Percentiles rank a stretch among this genome's conserved stretches.
phyloP scores from a whole-genome alignment of 1,140 invertebrate genomes.

The Coelopa frigida region DNA sequence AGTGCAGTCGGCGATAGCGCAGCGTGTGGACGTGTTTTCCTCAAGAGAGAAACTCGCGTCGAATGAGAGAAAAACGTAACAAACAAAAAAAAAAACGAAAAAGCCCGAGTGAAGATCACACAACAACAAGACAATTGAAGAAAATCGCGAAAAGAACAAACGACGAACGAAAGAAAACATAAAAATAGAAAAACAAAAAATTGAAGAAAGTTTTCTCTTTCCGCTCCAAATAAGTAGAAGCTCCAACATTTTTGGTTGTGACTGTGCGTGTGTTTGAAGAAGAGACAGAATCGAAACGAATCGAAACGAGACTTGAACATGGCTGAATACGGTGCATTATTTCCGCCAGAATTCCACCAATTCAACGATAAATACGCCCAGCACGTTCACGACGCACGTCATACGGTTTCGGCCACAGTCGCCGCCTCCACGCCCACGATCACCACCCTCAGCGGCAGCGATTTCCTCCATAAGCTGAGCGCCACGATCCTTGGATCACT shows the following conservation, averaged over 20 bases:
- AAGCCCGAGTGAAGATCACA: background rate
- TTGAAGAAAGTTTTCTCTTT: background rate
- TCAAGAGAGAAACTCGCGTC: constrained; percentile 12
- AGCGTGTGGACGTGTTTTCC: constrained; percentile 21
- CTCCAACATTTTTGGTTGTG: too few relatives aligned
- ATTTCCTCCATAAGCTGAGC: constrained; percentile 36
- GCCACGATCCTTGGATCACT: constrained; percentile 34
- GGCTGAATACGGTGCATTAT: too few relatives aligned
- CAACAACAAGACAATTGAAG: constrained; percentile 3
- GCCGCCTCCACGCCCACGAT: constrained; percentile 29
- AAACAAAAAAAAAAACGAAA: constrained; percentile 7
- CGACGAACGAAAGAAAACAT: background rate
- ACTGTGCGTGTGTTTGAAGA: too few relatives aligned
- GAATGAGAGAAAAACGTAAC: constrained; percentile 4
- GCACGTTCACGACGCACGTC: constrained; percentile 31
- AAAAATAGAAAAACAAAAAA: constrained; percentile 18
- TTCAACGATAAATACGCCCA: constrained; percentile 35
- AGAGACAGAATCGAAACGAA: too few relatives aligned
- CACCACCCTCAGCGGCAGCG: constrained; percentile 21
- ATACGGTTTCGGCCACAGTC: constrained; percentile 5
- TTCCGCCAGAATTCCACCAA: too few relatives aligned
- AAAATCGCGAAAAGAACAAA: background rate
- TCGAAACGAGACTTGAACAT: too few relatives aligned
- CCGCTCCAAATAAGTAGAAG: background rate
- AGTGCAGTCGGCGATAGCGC: constrained; percentile 35